Conservation (phyloP, 1,140 invertebrate genomes). For the Phortica variegata region DNA sequence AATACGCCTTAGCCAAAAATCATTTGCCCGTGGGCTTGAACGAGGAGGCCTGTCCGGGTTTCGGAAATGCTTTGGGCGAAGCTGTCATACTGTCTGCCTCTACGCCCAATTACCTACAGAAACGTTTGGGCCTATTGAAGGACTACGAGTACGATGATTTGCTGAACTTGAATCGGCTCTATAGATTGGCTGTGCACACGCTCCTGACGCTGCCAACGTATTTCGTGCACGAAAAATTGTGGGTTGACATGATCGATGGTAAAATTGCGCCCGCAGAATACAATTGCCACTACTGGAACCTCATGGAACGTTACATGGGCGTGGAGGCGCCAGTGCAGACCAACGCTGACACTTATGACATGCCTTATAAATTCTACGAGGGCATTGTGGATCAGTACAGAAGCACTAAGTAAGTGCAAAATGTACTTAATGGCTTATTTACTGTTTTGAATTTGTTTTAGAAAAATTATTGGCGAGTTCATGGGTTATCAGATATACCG, state of each 20-base stretch:
- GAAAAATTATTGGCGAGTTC: constrained; percentile 24
- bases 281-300: constrained; percentile 73
- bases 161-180: constrained; percentile 59
- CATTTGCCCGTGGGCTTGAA: constrained; percentile 64
- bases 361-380: constrained; percentile 26
- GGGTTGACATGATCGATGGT: constrained; percentile 21
- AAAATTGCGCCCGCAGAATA: constrained; percentile 64
- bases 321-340: constrained; percentile 68
- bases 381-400: constrained; percentile 15
- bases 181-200: constrained; percentile 18
- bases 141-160: constrained; percentile 52
- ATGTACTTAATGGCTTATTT: not conserved
- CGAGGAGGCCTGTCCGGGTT: constrained; percentile 63
- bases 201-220: constrained; percentile 16
- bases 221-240: constrained; percentile 25
- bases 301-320: constrained; percentile 72
- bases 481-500: constrained; percentile 26
- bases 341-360: constrained; percentile 76
- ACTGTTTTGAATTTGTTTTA: constrained; percentile 3
- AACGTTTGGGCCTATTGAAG: constrained; percentile 57
- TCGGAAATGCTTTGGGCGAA: constrained; percentile 21
- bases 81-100: constrained; percentile 23
- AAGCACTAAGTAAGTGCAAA: constrained; percentile 12
- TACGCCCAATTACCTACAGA: constrained; percentile 26
- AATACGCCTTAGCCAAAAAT: constrained; percentile 70